Evolutionary conservation across 2,888 invertebrate genomes (phyloP).

Genomic region (Carabus problematicus): DNA sequence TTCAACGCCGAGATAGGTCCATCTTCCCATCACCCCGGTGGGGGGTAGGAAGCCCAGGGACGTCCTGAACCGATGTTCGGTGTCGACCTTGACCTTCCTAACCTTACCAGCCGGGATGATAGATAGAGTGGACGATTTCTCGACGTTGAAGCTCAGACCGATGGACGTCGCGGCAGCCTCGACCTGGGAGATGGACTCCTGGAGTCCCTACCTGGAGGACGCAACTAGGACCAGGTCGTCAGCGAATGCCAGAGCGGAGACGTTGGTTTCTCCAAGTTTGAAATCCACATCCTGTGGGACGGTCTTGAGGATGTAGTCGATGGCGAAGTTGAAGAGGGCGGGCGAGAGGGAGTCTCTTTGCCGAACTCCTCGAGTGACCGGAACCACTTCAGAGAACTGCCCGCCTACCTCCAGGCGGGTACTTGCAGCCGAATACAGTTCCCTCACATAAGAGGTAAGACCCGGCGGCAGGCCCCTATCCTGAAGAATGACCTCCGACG

Average conservation of each 20-base stretch:
- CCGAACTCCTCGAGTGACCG: constrained; percentile 50
- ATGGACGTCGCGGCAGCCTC: constrained; percentile 38
- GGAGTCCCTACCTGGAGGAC: constrained; percentile 50
- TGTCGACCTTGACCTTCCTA: too few species aligned
- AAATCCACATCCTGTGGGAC: constrained; percentile 44
- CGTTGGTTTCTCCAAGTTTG: constrained; percentile 8
- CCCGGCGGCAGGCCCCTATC: too few species aligned
- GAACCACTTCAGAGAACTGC: constrained; percentile 46
- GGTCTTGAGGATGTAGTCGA: constrained; percentile 41
- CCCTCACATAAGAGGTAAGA: constrained; percentile 50
- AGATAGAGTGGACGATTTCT: too few species aligned
- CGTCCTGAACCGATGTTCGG: constrained; percentile 44
- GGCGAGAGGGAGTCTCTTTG: constrained; percentile 55
- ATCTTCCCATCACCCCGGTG: neutral
- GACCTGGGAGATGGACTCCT: constrained; percentile 45
- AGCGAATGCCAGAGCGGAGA: constrained; percentile 52
- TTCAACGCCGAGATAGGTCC: constrained; percentile 49
- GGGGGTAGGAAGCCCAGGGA: too few species aligned
- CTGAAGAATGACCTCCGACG: too few species aligned
- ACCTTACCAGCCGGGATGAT: too few species aligned
- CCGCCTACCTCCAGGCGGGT: constrained; percentile 45
- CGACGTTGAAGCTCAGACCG: constrained; percentile 45
- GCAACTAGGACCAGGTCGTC: constrained; percentile 53
- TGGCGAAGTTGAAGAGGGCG: constrained; percentile 49
- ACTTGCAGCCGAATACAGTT: constrained; percentile 47